These are phyloP conservation scores for Podargus strigoides DNA, from an alignment of 2,797 vertebrate genomes.

Conservation along the genomic window DNA sequence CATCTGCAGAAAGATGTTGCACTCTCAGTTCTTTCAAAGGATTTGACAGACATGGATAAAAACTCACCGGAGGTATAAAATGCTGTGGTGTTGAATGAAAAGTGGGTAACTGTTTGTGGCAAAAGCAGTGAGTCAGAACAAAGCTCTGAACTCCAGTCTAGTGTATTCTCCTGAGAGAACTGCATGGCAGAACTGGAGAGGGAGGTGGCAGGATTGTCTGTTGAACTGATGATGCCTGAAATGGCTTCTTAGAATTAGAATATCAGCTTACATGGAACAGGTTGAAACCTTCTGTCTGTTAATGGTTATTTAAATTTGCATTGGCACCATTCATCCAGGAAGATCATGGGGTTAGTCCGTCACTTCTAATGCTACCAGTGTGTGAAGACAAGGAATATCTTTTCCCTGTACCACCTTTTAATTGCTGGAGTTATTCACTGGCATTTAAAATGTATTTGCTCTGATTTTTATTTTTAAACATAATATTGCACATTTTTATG, in stretches of 20 bases:
- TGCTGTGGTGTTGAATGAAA: background rate
- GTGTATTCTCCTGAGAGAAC: background rate
- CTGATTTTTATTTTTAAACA: background rate
- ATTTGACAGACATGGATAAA: constrained; percentile 97
- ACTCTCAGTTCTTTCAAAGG: constrained; percentile 93
- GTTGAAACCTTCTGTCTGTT: background rate
- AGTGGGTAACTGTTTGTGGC: background rate
- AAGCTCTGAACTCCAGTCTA: background rate
- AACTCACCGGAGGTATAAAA: constrained; percentile 90
- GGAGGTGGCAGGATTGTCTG: background rate
- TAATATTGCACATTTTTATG: background rate
- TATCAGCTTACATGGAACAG: background rate
- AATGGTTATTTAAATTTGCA: background rate
- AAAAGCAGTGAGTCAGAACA: background rate
- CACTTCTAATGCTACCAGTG: background rate
- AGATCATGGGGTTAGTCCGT: background rate
- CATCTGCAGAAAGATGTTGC: constrained; percentile 97
- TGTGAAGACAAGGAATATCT: background rate
- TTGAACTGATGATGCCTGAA: background rate
- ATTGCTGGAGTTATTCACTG: background rate
- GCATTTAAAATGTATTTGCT: background rate
- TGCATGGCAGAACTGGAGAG: background rate
- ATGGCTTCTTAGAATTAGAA: background rate
- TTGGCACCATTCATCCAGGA: background rate
- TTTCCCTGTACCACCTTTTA: background rate